Conservation (phyloP, 2,888 invertebrate species). For the Lacanobia wlatinum region DNA sequence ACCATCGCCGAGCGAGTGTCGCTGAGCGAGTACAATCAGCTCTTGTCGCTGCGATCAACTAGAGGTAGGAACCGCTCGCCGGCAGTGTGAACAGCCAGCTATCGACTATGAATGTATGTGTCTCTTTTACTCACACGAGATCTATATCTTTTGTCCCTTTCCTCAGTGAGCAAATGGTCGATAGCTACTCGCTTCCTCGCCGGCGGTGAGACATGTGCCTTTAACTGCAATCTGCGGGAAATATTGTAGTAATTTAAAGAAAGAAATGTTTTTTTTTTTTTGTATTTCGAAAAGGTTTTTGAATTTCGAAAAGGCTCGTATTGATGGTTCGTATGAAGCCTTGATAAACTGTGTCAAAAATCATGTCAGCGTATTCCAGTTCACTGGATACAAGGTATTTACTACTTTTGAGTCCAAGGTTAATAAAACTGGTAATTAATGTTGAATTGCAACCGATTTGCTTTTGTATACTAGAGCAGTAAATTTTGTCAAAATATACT, state of each 20-base stretch:
- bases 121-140: too few relatives aligned
- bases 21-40: too few relatives aligned
- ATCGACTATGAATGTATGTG: too few relatives aligned
- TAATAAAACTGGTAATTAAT: neutral
- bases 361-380: neutral
- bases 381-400: conserved; percentile 8
- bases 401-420: neutral
- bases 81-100: too few relatives aligned
- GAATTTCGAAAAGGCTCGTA: neutral
- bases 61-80: too few relatives aligned
- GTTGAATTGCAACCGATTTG: conserved; percentile 7
- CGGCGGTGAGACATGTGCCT: neutral
- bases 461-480: conserved; percentile 6
- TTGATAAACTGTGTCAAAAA: neutral
- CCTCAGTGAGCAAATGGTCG: too few relatives aligned
- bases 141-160: too few relatives aligned
- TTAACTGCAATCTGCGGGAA: conserved; percentile 7
- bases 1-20: too few relatives aligned
- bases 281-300: neutral
- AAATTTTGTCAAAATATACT: conserved; percentile 18
- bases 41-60: too few relatives aligned
- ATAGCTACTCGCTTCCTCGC: too few relatives aligned
- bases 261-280: neutral
- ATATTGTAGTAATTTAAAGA: conserved; percentile 8
- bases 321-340: neutral